Conservation (phyloP, 2,888 invertebrate genomes). For the Macrosoma leucophasiata region DNA sequence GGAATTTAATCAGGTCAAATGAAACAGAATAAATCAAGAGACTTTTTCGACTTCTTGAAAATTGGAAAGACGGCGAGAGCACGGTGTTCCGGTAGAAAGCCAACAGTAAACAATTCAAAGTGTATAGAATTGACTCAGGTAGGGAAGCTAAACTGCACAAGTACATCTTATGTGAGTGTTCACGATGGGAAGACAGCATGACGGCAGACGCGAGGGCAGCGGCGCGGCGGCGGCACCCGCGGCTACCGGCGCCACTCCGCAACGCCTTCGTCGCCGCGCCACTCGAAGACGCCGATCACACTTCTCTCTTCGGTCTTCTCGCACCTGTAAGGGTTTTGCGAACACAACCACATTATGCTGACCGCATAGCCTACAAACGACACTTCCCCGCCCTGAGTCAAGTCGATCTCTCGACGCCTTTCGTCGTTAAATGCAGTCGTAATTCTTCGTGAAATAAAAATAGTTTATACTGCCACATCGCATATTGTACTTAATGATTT, state of each 20-base stretch:
- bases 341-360: conserved; percentile 75
- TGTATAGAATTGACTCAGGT: conserved; percentile 66
- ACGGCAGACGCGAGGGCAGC: conserved; percentile 25
- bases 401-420: conserved; percentile 61
- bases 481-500: conserved; percentile 51
- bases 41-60: too few species aligned
- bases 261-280: conserved; percentile 20
- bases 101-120: too few species aligned
- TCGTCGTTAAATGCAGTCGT: conserved; percentile 17
- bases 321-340: conserved; percentile 74
- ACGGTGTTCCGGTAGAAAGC: too few species aligned
- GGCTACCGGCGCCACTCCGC: conserved; percentile 29
- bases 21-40: too few species aligned
- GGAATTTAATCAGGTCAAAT: too few species aligned
- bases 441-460: neutral
- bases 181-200: conserved; percentile 27
- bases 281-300: conserved; percentile 27
- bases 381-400: conserved; percentile 70
- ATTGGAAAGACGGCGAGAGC: too few species aligned
- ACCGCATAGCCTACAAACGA: conserved; percentile 60
- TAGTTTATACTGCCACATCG: conserved; percentile 36
- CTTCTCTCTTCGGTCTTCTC: conserved; percentile 57
- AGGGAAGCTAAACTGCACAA: conserved; percentile 48
- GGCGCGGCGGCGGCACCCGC: conserved; percentile 22
- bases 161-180: conserved; percentile 43